Conservation (phyloP, 64 coral and sea anemone species). For the Stylophora pistillata region DNA sequence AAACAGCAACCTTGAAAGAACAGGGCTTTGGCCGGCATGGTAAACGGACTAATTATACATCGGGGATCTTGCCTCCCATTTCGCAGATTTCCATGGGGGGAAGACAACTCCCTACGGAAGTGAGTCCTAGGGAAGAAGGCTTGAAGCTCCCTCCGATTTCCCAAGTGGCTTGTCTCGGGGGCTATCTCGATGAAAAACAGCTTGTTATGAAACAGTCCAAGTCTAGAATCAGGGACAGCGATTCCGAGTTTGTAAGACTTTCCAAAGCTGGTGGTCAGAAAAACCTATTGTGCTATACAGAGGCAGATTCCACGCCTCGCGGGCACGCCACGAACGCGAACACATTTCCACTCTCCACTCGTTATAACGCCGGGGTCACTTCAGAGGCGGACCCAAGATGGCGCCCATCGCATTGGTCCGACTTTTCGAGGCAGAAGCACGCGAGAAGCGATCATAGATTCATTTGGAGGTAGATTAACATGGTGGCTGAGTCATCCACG, state of each 20-base stretch:
- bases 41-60: neutral
- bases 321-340: neutral
- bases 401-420: conserved; percentile 31
- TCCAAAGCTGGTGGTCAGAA: conserved; percentile 57
- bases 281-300: conserved; percentile 25
- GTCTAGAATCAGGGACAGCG: conserved; percentile 25
- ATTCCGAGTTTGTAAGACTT: conserved; percentile 56
- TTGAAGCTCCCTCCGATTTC: conserved; percentile 50
- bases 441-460: conserved; percentile 5
- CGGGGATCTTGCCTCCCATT: conserved; percentile 42
- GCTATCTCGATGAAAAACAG: conserved; percentile 1
- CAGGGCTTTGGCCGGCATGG: neutral
- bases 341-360: conserved; percentile 1
- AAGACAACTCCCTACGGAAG: neutral
- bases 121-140: neutral
- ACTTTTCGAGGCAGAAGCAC: conserved; percentile 13
- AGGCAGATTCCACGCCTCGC: neutral
- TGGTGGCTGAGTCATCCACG: neutral
- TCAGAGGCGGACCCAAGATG: conserved; percentile 36
- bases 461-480: conserved; percentile 13
- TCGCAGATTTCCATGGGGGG: conserved; percentile 60
- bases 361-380: neutral
- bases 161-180: conserved; percentile 56
- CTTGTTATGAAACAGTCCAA: neutral
- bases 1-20: neutral